phyloP scores from a whole-genome alignment of 1,140 invertebrate genomes.

The Drosophila trapezifrons region DNA sequence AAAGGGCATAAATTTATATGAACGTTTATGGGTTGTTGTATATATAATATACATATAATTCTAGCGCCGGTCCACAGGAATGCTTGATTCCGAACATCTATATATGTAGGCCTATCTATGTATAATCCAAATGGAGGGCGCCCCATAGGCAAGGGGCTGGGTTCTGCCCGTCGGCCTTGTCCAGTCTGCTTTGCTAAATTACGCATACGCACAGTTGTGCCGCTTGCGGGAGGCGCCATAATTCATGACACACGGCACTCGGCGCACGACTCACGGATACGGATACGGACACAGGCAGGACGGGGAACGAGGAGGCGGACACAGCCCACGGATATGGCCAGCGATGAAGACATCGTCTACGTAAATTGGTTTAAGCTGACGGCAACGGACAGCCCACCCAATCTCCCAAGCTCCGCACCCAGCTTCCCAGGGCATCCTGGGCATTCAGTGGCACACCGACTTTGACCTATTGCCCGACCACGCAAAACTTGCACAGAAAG shows the following conservation, averaged over 20 bases:
- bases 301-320: constrained; percentile 15
- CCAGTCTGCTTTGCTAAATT: constrained; percentile 63
- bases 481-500: constrained; percentile 16
- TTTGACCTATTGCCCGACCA: constrained; percentile 72
- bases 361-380: constrained; percentile 82
- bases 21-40: constrained; percentile 26
- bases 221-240: constrained; percentile 60
- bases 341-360: constrained; percentile 76
- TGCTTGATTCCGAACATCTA: constrained; percentile 29
- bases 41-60: constrained; percentile 10
- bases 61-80: neutral
- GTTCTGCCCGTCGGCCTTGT: constrained; percentile 9
- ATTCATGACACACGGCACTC: constrained; percentile 75
- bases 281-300: constrained; percentile 15
- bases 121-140: constrained; percentile 34
- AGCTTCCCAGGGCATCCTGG: constrained; percentile 5
- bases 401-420: constrained; percentile 10
- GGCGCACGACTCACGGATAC: constrained; percentile 45
- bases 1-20: constrained; percentile 80
- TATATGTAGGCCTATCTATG: constrained; percentile 39
- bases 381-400: constrained; percentile 51
- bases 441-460: constrained; percentile 26
- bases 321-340: constrained; percentile 21
- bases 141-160: constrained; percentile 47
- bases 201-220: constrained; percentile 78